Percentiles rank a stretch among this genome's conserved stretches.
Evolutionary conservation across 2,888 invertebrate species (phyloP).

Genomic region (Agrotis exclamationis): DNA sequence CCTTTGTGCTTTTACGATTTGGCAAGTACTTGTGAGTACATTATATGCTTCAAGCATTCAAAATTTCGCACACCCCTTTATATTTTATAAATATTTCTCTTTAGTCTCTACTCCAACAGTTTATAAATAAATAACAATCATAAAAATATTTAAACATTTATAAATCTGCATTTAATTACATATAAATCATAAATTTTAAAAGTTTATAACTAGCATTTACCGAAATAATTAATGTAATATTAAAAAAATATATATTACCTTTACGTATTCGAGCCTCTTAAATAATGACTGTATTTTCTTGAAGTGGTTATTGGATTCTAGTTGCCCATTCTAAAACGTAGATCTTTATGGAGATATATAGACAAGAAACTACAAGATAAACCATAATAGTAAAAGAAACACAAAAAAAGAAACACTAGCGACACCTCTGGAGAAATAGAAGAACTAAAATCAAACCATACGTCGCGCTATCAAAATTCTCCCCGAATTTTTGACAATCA

Average conservation of each 20-base stretch:
- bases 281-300: neutral
- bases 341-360: no score
- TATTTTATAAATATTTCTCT: neutral
- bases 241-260: no score
- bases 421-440: no score
- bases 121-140: neutral
- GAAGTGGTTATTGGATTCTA: no score
- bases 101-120: neutral
- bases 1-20: neutral
- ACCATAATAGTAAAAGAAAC: no score
- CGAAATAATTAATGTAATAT: no score
- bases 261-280: neutral
- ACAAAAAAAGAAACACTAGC: no score
- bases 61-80: slow-evolving; percentile 2
- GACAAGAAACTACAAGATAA: no score
- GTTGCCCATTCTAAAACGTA: no score
- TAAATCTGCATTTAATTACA: neutral
- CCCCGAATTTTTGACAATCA: no score
- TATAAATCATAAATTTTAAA: neutral
- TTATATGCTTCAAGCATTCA: slow-evolving; percentile 3
- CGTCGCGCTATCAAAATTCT: no score
- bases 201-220: neutral
- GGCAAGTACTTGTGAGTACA: neutral
- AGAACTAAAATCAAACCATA: no score
- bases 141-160: neutral